Evolutionary conservation across 2,113 vertebrate genomes (phyloP).

Genomic region (Parotia lawesii): DNA sequence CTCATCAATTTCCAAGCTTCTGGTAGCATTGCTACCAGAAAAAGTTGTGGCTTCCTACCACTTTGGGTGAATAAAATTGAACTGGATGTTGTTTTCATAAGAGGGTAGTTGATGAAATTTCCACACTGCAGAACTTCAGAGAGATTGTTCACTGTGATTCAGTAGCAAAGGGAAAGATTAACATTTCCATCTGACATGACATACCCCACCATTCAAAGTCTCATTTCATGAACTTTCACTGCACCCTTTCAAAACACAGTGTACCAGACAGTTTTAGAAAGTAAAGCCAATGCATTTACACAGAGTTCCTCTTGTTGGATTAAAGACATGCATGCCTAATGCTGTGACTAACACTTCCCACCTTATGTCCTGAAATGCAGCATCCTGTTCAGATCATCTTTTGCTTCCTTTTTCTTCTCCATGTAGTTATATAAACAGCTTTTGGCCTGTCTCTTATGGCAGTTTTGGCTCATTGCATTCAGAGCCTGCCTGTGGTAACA

Average conservation of each 20-base stretch:
- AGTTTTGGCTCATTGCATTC: background rate
- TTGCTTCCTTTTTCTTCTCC: constrained; percentile 10
- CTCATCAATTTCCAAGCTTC: background rate
- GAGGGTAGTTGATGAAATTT: background rate
- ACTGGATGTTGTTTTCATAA: background rate
- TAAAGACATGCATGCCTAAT: background rate
- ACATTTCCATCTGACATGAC: background rate
- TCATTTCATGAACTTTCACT: background rate
- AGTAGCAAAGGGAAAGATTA: background rate
- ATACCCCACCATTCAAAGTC: background rate
- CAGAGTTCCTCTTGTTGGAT: background rate
- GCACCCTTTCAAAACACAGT: background rate
- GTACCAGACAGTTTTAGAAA: constrained; percentile 12
- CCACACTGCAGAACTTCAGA: background rate
- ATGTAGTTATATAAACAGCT: background rate
- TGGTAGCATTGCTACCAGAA: background rate
- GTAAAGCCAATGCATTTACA: background rate
- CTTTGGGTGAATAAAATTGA: background rate
- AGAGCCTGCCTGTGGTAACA: background rate
- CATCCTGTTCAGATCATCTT: background rate
- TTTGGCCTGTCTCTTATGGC: background rate
- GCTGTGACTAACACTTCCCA: constrained; percentile 58
- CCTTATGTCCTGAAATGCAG: constrained; percentile 42
- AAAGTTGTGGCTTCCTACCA: background rate
- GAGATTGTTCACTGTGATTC: background rate